Base-by-base conservation (phyloP, 2,888 invertebrate species). In the Perdita meconis region DNA sequence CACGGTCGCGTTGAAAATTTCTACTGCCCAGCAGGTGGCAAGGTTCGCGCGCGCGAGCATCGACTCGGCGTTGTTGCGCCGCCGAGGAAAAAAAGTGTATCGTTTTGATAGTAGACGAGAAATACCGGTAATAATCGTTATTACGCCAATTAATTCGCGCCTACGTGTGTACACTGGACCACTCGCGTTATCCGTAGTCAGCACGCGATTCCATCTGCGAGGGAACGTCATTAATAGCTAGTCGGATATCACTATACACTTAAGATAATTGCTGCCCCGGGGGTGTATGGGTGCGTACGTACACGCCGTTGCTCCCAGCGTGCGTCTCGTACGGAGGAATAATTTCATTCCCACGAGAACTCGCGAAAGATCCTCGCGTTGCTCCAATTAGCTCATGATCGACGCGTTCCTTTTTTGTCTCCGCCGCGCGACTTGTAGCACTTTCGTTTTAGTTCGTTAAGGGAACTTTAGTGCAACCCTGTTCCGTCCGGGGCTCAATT, bases 211-310 rank as follows among this genome's bases (percentile, higher is more conserved):
- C 70, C 80, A 68, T 85, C 85, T 53, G 51, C 81, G 12, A 13
- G 78, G 81, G 81, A 83, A 85, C 81, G 83, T 85, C 86, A 85
- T 85, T 85, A 85, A 85, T 85, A 85, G 86, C 83, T 80, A 81
- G 81, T 83, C 78, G 80, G 79, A 81, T 85, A 85, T 85, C 78
- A 78, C 81, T 65, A 69, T 78, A 83, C 86, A 85, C 83, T 85
- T 85, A 85, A 85, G 85, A 80, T 85, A 85, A 85, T 85, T 86
- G 81, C 81, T 72, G 78, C 42, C 73, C 24, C 64, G 69, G 22
- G 42, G 68, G 51, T 56, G 57, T 67, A 36, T 59, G 66, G 30
- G 61, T 36, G 38, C 36, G 55, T 70, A 53, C 51, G 66, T 53
- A 47, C 68, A 51, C 68, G 50, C 12, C 36, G 36, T 42, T 24